A percentile compares a stretch with the other conserved stretches of the same genome.
Evolutionary conservation across 2,113 vertebrate species (phyloP).

Genomic region (Leucosticte australis): DNA sequence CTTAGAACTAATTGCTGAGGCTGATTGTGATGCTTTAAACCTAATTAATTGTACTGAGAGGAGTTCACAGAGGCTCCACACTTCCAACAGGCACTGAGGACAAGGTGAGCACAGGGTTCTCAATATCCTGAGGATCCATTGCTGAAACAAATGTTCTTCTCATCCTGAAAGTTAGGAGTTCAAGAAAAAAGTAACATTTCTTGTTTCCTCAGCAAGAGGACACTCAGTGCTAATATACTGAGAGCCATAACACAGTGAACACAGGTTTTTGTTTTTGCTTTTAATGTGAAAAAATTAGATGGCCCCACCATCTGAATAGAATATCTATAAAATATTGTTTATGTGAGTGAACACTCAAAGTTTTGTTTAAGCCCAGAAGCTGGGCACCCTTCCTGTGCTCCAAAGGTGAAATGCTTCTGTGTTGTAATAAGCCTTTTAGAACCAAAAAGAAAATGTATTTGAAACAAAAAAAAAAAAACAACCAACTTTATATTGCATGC

Average conservation of each 20-base stretch:
- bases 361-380: not conserved
- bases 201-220: not conserved
- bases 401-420: not conserved
- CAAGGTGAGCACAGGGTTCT: not conserved
- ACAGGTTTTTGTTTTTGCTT: not conserved
- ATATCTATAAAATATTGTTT: not conserved
- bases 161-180: not conserved
- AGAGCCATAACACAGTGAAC: not conserved
- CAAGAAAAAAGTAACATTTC: not conserved
- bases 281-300: not conserved
- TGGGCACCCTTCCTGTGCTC: not conserved
- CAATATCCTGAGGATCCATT: not conserved
- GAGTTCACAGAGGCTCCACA: not conserved
- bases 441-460: constrained; percentile 29
- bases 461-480: not conserved
- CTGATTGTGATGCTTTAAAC: not conserved
- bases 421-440: constrained; percentile 39
- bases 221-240: not conserved
- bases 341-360: not conserved
- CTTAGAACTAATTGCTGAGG: not conserved
- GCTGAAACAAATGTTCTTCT: not conserved
- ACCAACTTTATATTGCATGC: not conserved
- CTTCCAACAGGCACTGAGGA: not conserved
- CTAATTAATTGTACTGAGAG: not conserved
- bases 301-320: not conserved